Evolutionary conservation across 2,113 vertebrate genomes (phyloP).

Genomic region (Siniperca knerii): DNA sequence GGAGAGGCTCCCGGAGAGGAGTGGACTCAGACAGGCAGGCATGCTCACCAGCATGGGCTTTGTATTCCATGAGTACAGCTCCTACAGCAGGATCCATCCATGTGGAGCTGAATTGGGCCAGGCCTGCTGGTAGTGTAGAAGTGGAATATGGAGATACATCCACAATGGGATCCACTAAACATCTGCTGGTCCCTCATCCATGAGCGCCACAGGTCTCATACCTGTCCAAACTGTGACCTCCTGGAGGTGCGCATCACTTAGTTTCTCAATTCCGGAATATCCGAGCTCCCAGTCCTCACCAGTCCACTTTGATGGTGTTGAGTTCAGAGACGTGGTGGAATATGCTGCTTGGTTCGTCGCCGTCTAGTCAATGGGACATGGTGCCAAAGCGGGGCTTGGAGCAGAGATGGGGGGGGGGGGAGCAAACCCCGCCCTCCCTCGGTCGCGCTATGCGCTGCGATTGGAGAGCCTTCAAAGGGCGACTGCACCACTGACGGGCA

Average conservation of each 20-base stretch:
- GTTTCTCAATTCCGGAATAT: neutral
- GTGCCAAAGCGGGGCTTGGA: constrained; percentile 50
- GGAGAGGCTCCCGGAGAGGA: constrained; percentile 55
- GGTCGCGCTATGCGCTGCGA: constrained; percentile 69
- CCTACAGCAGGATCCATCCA: constrained; percentile 65
- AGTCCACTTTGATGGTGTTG: constrained; percentile 10
- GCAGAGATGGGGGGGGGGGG: constrained; percentile 20
- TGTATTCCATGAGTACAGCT: constrained; percentile 70
- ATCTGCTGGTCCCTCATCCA: constrained; percentile 51
- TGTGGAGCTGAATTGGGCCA: constrained; percentile 52
- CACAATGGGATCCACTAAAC: constrained; percentile 34
- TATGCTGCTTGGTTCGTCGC: constrained; percentile 47
- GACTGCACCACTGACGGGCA: constrained; percentile 75
- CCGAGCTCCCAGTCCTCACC: constrained; percentile 15
- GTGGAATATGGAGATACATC: constrained; percentile 27
- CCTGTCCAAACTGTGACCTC: constrained; percentile 74
- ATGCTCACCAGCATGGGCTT: constrained; percentile 57
- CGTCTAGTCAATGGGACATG: constrained; percentile 69
- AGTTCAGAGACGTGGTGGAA: constrained; percentile 10
- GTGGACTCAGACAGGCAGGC: constrained; percentile 44
- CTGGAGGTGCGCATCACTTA: constrained; percentile 62
- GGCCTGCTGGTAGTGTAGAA: constrained; percentile 35
- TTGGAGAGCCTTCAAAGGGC: constrained; percentile 78
- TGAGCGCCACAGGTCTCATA: constrained; percentile 80
- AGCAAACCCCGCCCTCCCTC: constrained; percentile 74